These are phyloP conservation scores for Alosa alosa DNA, from an alignment of 2,113 vertebrate genomes.

Conservation along the genomic window DNA sequence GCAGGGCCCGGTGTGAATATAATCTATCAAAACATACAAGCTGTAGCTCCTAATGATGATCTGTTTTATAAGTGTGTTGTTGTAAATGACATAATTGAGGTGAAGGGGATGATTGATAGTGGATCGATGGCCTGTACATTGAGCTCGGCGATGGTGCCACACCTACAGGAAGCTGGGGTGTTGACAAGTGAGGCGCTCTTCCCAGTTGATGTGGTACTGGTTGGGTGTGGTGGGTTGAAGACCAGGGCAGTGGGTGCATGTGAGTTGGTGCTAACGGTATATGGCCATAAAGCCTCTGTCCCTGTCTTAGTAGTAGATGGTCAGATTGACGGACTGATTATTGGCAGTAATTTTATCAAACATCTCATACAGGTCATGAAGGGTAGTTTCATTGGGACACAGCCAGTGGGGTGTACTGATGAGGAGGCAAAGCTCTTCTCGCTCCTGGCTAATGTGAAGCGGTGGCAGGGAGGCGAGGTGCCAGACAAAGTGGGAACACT, in stretches of 20 bases:
- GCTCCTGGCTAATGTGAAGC: slow-evolving; percentile 35
- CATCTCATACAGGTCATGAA: slow-evolving; percentile 12
- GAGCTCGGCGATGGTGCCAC: not conserved
- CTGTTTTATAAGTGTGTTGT: slow-evolving; percentile 13
- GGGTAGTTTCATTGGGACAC: not conserved
- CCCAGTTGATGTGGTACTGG: slow-evolving; percentile 6
- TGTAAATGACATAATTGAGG: not conserved
- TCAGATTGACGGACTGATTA: slow-evolving; percentile 14
- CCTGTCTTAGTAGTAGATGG: slow-evolving; percentile 2
- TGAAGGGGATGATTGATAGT: not conserved
- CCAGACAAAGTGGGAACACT: not conserved
- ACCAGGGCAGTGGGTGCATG: slow-evolving; percentile 3
- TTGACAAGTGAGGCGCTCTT: not conserved
- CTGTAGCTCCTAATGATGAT: slow-evolving; percentile 7
- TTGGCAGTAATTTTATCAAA: slow-evolving; percentile 23
- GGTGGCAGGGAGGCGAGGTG: not conserved
- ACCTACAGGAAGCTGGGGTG: not conserved
- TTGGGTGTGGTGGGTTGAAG: slow-evolving; percentile 14
- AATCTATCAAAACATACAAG: slow-evolving; percentile 1
- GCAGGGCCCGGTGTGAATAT: not conserved
- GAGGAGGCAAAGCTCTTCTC: not conserved
- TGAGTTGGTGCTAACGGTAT: slow-evolving; percentile 2
- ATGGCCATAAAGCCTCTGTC: slow-evolving; percentile 17
- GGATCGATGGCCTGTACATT: slow-evolving; percentile 1
- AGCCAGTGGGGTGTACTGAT: not conserved